phyloP scores from a whole-genome alignment of 2,797 vertebrate species.

The Urophycis tenuis region DNA sequence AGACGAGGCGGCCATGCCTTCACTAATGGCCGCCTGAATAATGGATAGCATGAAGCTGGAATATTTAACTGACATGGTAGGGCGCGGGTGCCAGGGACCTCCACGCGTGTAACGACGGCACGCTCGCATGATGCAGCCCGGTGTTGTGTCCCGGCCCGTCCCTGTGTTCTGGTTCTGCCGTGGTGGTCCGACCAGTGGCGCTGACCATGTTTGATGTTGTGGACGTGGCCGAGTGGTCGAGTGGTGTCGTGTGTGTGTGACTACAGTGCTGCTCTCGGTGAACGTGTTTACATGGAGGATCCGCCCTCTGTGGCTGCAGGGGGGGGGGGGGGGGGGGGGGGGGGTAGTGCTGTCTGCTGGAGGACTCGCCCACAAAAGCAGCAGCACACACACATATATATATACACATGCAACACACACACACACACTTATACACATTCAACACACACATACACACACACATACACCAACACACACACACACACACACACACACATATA shows the following conservation, averaged over 20 bases:
- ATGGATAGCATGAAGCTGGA: slow-evolving; percentile 30
- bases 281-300: neutral
- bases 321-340: neutral
- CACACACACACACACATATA: neutral
- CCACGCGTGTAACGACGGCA: neutral
- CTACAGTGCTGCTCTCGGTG: neutral
- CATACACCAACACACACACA: neutral
- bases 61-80: neutral
- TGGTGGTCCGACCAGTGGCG: neutral
- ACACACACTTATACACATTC: too few species aligned
- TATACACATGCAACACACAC: neutral
- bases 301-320: neutral
- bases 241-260: neutral
- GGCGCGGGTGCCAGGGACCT: neutral
- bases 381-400: too few species aligned
- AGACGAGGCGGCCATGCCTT: slow-evolving; percentile 33
- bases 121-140: neutral
- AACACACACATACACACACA: neutral
- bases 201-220: neutral
- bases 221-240: neutral
- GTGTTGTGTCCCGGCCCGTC: neutral
- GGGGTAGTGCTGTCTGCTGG: neutral
- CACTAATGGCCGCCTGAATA: slow-evolving; percentile 42
- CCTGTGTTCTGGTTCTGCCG: neutral
- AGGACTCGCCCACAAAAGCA: neutral